These are phyloP conservation scores for Vesta saturnalis DNA, from an alignment of 2,888 invertebrate species.

Conservation along the genomic window DNA sequence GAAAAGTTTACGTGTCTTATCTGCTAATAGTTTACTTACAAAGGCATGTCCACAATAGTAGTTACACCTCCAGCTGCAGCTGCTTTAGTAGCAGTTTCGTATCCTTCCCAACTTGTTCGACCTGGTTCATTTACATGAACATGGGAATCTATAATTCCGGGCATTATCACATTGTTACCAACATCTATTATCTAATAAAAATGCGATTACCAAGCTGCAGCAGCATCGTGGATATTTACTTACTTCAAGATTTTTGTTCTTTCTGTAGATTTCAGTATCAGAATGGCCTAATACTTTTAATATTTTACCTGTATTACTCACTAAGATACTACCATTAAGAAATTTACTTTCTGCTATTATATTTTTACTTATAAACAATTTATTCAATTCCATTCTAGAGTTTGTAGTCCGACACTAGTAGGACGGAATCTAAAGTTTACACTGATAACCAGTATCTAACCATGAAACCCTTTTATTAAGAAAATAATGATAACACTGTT, in stretches of 20 bases:
- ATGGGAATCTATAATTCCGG: constrained; percentile 77
- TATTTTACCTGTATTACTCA: constrained; percentile 68
- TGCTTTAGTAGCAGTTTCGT: constrained; percentile 74
- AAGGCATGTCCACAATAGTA: constrained; percentile 77
- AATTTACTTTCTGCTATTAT: constrained; percentile 66
- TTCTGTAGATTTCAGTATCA: constrained; percentile 63
- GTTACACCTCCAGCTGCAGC: constrained; percentile 79
- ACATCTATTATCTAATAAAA: constrained; percentile 61
- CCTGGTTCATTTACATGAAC: constrained; percentile 81
- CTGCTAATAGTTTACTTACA: constrained; percentile 62
- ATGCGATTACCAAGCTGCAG: neutral
- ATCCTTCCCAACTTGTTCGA: constrained; percentile 77
- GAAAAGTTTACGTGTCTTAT: too few species aligned
- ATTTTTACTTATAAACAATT: constrained; percentile 62
- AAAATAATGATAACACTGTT: too few species aligned
- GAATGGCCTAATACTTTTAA: constrained; percentile 64
- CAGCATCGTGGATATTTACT: constrained; percentile 37
- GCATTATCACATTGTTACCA: constrained; percentile 68
- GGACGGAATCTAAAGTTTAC: too few species aligned
- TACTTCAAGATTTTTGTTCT: constrained; percentile 67
- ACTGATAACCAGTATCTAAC: too few species aligned
- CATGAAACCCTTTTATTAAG: too few species aligned
- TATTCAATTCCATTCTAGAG: constrained; percentile 24
- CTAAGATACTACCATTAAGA: constrained; percentile 69
- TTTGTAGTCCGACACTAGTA: too few species aligned